A percentile compares a stretch with the other conserved stretches of the same genome.
phyloP scores from a whole-genome alignment of 2,113 vertebrate genomes.

The Prolemur simus region DNA sequence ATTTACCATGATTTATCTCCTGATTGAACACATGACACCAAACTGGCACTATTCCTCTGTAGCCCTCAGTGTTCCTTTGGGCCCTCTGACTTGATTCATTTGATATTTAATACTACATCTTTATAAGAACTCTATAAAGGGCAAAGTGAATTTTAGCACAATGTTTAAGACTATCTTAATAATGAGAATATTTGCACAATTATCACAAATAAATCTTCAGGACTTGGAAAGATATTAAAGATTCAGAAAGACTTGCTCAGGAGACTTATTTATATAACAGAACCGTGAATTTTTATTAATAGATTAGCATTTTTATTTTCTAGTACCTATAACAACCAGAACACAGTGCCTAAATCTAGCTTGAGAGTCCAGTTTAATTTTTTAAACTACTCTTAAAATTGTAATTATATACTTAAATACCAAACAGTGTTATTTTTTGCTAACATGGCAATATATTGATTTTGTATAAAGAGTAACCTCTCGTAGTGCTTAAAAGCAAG shows the following conservation, averaged over 20 bases:
- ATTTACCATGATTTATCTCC: not conserved
- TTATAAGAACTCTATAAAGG: not conserved
- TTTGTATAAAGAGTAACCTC: not conserved
- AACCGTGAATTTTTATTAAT: not conserved
- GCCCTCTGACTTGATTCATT: not conserved
- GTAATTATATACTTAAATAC: not conserved
- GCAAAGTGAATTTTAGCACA: not conserved
- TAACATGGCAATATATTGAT: not conserved
- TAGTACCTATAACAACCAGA: conserved; percentile 2
- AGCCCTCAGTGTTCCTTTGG: not conserved
- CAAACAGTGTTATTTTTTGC: not conserved
- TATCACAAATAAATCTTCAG: not conserved
- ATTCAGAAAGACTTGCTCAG: conserved; percentile 5
- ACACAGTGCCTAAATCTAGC: not conserved
- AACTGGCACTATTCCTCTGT: not conserved
- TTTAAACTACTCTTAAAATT: conserved; percentile 46
- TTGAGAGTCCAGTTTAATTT: conserved; percentile 17
- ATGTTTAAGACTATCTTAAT: not conserved
- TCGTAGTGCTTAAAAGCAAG: not conserved
- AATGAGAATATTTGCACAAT: conserved; percentile 20
- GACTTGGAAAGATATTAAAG: conserved; percentile 14
- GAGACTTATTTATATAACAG: not conserved
- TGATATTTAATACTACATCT: not conserved
- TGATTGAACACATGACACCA: not conserved
- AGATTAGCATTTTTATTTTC: not conserved